phyloP scores from a whole-genome alignment of 2,797 vertebrate genomes.

The Fringilla coelebs region DNA sequence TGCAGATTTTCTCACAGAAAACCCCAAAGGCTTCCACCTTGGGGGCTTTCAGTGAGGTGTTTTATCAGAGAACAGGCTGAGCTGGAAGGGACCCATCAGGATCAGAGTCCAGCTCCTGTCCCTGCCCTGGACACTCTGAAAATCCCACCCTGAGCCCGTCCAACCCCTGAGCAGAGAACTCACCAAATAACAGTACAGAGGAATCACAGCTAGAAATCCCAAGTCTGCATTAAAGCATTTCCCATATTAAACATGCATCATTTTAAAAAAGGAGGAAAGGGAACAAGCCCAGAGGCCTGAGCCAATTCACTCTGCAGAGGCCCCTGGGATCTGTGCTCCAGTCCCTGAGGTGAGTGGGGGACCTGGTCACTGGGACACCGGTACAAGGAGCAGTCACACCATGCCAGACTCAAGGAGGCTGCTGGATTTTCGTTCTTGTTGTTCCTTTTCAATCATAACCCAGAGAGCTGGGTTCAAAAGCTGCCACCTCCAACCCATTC shows the following conservation, averaged over 20 bases:
- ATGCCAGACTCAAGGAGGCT: neutral
- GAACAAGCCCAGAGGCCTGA: neutral
- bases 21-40: neutral
- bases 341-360: neutral
- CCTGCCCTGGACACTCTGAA: neutral
- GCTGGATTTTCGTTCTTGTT: neutral
- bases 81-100: neutral
- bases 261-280: neutral
- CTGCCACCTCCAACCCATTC: neutral
- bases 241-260: neutral
- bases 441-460: neutral
- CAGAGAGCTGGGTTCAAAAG: neutral
- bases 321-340: neutral
- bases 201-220: neutral
- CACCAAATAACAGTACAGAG: neutral
- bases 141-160: neutral
- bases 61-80: neutral
- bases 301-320: neutral
- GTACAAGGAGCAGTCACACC: rapidly evolving
- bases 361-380: neutral
- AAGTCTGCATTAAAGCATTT: neutral
- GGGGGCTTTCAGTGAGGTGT: neutral
- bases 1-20: neutral
- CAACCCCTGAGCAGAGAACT: neutral
- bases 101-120: neutral